Evolutionary conservation across 2,113 vertebrate species (phyloP).

Genomic region (Poecile atricapillus): DNA sequence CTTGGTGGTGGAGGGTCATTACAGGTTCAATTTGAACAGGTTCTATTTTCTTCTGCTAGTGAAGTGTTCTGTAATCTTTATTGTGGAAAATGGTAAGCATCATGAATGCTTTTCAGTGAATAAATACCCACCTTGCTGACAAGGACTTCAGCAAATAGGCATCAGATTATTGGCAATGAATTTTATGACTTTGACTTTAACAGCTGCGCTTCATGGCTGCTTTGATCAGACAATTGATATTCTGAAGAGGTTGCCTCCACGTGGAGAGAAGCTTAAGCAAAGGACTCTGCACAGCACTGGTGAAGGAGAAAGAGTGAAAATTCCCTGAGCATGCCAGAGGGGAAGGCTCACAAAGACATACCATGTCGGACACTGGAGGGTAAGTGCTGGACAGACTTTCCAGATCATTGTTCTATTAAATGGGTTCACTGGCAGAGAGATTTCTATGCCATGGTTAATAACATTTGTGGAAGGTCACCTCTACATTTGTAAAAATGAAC

Average conservation of each 20-base stretch:
- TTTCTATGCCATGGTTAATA: neutral
- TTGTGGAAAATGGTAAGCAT: neutral
- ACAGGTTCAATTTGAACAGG: neutral
- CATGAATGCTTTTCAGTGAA: neutral
- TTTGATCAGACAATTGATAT: slow-evolving; percentile 62
- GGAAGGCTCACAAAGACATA: neutral
- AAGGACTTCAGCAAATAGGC: slow-evolving; percentile 1
- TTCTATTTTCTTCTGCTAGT: neutral
- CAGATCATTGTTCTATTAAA: slow-evolving; percentile 39
- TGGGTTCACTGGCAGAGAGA: neutral
- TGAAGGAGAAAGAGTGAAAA: slow-evolving; percentile 35
- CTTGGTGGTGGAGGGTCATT: neutral
- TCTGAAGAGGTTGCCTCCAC: neutral
- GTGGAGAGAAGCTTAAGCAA: neutral
- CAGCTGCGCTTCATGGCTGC: slow-evolving; percentile 8
- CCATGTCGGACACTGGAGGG: neutral
- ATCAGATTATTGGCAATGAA: neutral
- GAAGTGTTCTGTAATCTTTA: neutral
- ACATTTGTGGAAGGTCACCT: slow-evolving; percentile 6
- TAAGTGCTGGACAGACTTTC: neutral
- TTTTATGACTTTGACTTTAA: slow-evolving; percentile 55
- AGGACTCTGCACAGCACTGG: neutral
- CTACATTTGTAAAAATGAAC: neutral
- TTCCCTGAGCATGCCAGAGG: neutral
- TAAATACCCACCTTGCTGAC: neutral